Base-by-base conservation (phyloP, 2,888 invertebrate species). In the Neria commutata region DNA sequence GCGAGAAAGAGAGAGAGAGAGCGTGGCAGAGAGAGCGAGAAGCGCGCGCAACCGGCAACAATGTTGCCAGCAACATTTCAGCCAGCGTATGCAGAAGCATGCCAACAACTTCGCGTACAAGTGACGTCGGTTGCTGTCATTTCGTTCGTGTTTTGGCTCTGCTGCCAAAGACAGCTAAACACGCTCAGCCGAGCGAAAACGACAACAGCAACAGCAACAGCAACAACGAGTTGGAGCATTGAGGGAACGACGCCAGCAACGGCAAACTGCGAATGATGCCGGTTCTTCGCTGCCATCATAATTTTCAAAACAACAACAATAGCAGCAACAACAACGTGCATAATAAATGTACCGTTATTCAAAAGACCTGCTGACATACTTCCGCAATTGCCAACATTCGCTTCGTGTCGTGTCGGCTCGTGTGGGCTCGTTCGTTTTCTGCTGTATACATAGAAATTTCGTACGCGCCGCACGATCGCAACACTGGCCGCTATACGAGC, bases 301-400 rank as follows among this genome's bases (percentile, higher is more conserved):
- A 50, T 24, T 21, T 33, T 11, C 16, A 63, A 64, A n/a, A n/a
- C n/a, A n/a, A n/a, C n/a, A n/a, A n/a, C n/a, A 61, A 59, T 56
- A 63, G 61, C 63, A 64, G 60, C 63, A 67, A 64, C 64, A 65
- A 63, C 62, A 67, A 64, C 65, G 66, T 63, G 65, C 63, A 67
- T 67, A 65, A 67, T 64, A 66, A 68, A 62, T 72, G 67, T 79
- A 80, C 81, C 81, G 81, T 82, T 82, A 81, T 70, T 71, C 72
- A 70, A 77, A 75, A 81, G 80, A 82, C 81, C 81, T 81, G 80
- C 81, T 82, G 81, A 82, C 81, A 82, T 74, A 82, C 82, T 82
- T 82, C 81, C 82, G 81, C 71, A 75, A 73, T 77, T 74, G 74
- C 71, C 73, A 68, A 65, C 60, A 58, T 54, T 50, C 51, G 52